Evolutionary conservation across 2,888 invertebrate genomes (phyloP), one percentile per base, ranked within the genome.

Genomic region (Andrena bucephala): DNA sequence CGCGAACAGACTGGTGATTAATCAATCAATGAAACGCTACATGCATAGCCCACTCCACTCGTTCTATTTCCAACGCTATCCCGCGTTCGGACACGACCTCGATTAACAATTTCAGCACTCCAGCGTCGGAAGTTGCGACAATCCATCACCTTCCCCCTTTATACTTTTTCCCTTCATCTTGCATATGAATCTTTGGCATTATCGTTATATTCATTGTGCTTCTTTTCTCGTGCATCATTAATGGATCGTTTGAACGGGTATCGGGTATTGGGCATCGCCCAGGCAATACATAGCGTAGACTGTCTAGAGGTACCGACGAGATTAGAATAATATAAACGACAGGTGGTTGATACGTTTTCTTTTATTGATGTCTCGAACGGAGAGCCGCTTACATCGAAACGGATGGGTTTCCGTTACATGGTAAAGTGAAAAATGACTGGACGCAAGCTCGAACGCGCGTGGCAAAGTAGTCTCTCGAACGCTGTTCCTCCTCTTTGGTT

Each of bases 61-160:
- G 68, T 54, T 81, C 66, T 70, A 66, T 36, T 76, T 63, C 60
- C 20, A 50, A 68, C 59, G 68, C 60, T 52, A 57, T 59, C 27
- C 42, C 54, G 16, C 70, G 10, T 36, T 76, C 75, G 77, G 69
- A 54, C 16, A 27, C 82, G 88, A 86, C 87, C 88, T 84, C 78
- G 82, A 87, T 82, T 71, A 74, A 6, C 82, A 87, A 87, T 87
- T 87, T 82, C 76, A 79, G 10, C 65, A n/a, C 24, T 33, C 31
- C 57, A 70, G 65, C 42, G 24, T 77, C 76, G 82, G 76, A 82
- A 83, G 69, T 48, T 63, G 20, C 33, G 71, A 66, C 83, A 75
- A 73, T 20, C 20, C 52, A 20, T 20, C 52, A 52, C n/a, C 52
- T 52, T 54, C 24, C 24, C 24, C 54, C 54, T 24, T 10, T 54